These are phyloP conservation scores for Lasioglossum zephyrum DNA, from an alignment of 2,888 invertebrate species.

Conservation along the genomic window DNA sequence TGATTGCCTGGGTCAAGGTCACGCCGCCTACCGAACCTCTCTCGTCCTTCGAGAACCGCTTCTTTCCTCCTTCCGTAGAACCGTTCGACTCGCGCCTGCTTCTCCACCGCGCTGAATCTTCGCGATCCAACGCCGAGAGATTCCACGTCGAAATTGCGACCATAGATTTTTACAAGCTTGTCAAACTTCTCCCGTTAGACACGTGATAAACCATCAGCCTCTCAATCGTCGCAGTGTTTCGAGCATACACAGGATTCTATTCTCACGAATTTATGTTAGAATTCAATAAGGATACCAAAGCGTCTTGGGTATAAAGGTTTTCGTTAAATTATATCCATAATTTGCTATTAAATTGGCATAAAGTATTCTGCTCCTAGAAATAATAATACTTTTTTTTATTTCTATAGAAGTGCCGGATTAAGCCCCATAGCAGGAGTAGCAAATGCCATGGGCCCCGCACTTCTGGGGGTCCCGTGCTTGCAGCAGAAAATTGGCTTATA, in stretches of 20 bases:
- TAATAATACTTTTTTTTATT: no score
- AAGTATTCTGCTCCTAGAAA: no score
- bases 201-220: not conserved
- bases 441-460: no score
- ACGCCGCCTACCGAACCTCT: conserved; percentile 66
- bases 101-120: not conserved
- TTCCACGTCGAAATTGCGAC: conserved; percentile 5
- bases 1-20: conserved; percentile 81
- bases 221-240: not conserved
- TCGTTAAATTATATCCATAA: no score
- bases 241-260: not conserved
- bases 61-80: conserved; percentile 24
- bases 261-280: no score
- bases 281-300: no score
- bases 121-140: not conserved
- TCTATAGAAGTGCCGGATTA: no score
- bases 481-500: no score
- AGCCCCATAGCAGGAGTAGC: no score
- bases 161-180: not conserved
- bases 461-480: no score
- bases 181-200: not conserved
- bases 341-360: no score
- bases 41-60: conserved; percentile 36
- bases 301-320: no score
- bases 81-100: not conserved